phyloP scores from a whole-genome alignment of 2,797 vertebrate species.

The Megaceryle alcyon region DNA sequence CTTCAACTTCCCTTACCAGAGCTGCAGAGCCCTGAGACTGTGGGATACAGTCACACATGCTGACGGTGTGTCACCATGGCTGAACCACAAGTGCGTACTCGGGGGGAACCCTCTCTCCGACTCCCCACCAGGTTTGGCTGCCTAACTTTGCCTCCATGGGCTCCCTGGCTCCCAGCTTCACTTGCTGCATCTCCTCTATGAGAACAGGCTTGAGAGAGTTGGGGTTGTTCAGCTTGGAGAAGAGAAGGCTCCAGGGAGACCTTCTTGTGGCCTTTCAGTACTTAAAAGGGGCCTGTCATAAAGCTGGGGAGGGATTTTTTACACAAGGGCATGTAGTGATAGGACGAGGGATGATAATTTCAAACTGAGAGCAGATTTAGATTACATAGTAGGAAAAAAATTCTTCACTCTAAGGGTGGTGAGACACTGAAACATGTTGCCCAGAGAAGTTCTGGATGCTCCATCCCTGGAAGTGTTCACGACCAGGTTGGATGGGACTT shows the following conservation, averaged over 20 bases:
- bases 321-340: not conserved
- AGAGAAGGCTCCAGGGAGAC: not conserved
- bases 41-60: fast-evolving
- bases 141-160: not conserved
- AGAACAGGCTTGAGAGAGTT: not conserved
- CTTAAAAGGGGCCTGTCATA: too few relatives aligned
- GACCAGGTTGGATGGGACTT: not conserved
- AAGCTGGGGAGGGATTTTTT: not conserved
- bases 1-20: not conserved
- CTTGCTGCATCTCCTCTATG: not conserved
- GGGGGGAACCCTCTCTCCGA: not conserved
- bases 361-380: too few relatives aligned
- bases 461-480: not conserved
- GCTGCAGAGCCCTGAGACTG: not conserved
- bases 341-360: not conserved
- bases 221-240: not conserved
- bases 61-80: not conserved
- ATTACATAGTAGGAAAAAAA: not conserved
- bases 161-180: not conserved
- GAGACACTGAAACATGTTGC: not conserved
- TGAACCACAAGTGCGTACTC: not conserved
- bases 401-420: not conserved
- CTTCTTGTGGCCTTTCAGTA: not conserved
- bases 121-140: fast-evolving
- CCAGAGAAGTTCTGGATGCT: not conserved